Evolutionary conservation across 2,113 vertebrate genomes (phyloP).

Genomic region (Pseudopodoces humilis): DNA sequence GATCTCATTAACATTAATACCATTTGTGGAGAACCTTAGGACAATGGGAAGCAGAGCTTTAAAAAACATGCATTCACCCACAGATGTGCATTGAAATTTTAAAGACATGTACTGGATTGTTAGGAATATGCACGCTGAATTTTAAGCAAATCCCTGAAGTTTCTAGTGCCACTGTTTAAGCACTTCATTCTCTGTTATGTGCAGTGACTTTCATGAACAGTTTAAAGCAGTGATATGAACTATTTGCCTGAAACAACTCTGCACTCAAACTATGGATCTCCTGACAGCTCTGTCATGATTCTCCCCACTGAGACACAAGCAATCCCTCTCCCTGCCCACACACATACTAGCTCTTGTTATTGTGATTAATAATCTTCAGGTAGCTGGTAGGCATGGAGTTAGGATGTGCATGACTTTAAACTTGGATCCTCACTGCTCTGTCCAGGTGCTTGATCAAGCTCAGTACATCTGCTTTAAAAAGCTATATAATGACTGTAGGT

Average conservation of each 20-base stretch:
- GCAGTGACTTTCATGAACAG: neutral
- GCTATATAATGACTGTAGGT: neutral
- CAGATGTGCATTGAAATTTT: conserved; percentile 29
- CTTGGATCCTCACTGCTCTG: neutral
- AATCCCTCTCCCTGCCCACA: neutral
- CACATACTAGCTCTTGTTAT: neutral
- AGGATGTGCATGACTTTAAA: neutral
- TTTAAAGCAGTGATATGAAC: neutral
- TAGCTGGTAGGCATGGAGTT: neutral
- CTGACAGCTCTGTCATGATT: neutral
- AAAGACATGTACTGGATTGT: neutral
- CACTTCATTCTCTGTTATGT: neutral
- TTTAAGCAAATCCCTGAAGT: conserved; percentile 51
- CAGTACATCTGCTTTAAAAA: neutral
- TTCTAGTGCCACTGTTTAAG: neutral
- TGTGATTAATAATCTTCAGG: neutral
- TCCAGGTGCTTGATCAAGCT: neutral
- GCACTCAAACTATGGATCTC: neutral
- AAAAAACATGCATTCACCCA: conserved; percentile 51
- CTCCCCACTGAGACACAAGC: neutral
- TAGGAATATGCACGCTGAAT: neutral
- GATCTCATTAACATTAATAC: conserved; percentile 66
- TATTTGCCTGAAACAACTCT: neutral
- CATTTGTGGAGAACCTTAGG: conserved; percentile 46
- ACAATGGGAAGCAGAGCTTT: conserved; percentile 52